These are phyloP conservation scores for Heterotilapia buettikoferi DNA, from an alignment of 2,113 vertebrate species.

Conservation along the genomic window DNA sequence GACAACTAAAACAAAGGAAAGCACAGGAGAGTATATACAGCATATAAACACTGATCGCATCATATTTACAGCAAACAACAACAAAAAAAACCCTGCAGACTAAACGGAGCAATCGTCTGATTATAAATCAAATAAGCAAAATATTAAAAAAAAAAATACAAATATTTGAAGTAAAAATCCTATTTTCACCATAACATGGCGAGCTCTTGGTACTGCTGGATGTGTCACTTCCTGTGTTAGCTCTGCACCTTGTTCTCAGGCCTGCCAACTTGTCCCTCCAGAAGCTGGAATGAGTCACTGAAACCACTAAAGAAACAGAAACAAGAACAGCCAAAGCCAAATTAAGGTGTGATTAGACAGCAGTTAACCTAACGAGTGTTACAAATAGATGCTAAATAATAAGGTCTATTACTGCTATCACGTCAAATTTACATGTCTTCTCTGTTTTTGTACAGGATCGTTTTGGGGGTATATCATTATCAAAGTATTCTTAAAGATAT, in stretches of 20 bases:
- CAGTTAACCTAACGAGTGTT: not conserved
- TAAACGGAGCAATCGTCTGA: not conserved
- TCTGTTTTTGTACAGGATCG: not conserved
- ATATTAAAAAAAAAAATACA: fast-evolving
- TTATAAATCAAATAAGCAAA: not conserved
- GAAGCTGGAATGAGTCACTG: not conserved
- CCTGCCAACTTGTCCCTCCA: not conserved
- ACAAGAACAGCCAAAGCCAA: not conserved
- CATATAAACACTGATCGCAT: not conserved
- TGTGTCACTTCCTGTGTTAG: not conserved
- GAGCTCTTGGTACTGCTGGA: not conserved
- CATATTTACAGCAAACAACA: not conserved
- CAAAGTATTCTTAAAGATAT: not conserved
- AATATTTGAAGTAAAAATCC: not conserved
- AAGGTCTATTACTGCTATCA: not conserved
- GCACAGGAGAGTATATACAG: not conserved
- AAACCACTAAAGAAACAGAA: not conserved
- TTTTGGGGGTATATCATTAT: not conserved
- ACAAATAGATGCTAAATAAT: not conserved
- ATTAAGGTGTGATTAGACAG: not conserved
- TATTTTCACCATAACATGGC: not conserved
- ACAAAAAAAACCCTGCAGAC: fast-evolving
- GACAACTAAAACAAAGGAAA: not conserved
- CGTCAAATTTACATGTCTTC: not conserved
- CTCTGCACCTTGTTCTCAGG: not conserved